Percentiles rank a stretch among this genome's conserved stretches.
These are phyloP conservation scores for Rhogogaster chlorosoma DNA, from an alignment of 2,888 invertebrate genomes.

Conservation along the genomic window DNA sequence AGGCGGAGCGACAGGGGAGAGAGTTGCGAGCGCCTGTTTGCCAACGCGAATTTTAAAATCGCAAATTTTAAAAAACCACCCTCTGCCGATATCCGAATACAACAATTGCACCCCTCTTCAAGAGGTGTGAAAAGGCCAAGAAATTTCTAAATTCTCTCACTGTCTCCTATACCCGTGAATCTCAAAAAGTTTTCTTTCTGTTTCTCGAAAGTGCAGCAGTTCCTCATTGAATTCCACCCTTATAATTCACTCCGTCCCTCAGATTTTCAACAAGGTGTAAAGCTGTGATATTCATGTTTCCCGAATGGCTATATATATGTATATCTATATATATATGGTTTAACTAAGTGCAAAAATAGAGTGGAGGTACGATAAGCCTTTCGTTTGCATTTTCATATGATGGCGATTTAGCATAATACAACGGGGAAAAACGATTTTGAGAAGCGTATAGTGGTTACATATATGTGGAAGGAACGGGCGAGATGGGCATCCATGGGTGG, in stretches of 20 bases:
- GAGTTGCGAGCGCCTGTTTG: conserved; percentile 67
- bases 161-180: not conserved
- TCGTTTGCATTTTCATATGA: conserved; percentile 29
- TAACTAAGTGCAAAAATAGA: not conserved
- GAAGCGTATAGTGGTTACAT: conserved; percentile 58
- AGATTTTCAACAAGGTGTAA: not conserved
- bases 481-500: conserved; percentile 29
- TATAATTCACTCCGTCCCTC: not conserved
- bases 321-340: not conserved
- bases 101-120: conserved; percentile 6
- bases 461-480: conserved; percentile 47
- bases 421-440: conserved; percentile 22
- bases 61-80: conserved; percentile 70
- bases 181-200: not conserved
- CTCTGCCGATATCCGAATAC: not conserved
- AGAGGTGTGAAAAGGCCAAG: not conserved
- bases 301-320: not conserved
- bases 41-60: conserved; percentile 73
- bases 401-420: conserved; percentile 34
- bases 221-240: not conserved
- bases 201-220: not conserved
- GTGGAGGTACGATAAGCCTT: conserved; percentile 6
- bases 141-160: not conserved
- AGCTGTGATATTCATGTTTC: not conserved
- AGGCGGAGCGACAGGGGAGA: conserved; percentile 55